These are phyloP conservation scores for Caenorhabditis angaria DNA, from an alignment of 2,888 invertebrate genomes.

Conservation along the genomic window DNA sequence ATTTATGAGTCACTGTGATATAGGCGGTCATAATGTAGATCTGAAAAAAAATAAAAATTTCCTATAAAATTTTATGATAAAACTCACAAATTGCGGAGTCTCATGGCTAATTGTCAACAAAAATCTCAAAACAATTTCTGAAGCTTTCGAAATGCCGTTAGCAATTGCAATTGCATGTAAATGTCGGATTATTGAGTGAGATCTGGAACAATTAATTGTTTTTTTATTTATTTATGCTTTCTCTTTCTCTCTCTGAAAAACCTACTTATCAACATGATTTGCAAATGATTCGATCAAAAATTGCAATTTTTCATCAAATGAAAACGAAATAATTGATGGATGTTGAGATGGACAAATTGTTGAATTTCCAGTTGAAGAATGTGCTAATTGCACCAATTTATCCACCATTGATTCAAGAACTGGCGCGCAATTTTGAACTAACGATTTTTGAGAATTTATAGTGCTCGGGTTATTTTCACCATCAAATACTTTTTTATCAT, in stretches of 20 bases:
- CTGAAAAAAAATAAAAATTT: conserved; percentile 15
- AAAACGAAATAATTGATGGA: conserved; percentile 33
- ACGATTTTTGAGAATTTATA: background rate
- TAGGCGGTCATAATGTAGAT: conserved; percentile 22
- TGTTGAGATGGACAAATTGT: conserved; percentile 24
- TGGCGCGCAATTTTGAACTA: conserved; percentile 12
- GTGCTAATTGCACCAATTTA: conserved; percentile 21
- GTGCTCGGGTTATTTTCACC: conserved; percentile 24
- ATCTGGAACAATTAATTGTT: conserved; percentile 17
- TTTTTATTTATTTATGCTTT: background rate
- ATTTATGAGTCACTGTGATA: conserved; percentile 12
- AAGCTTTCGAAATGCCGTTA: conserved; percentile 42
- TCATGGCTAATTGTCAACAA: conserved; percentile 11
- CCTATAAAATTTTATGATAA: background rate
- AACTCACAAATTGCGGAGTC: conserved; percentile 12
- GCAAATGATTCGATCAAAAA: conserved; percentile 40
- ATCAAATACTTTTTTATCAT: conserved; percentile 19
- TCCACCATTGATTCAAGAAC: conserved; percentile 24
- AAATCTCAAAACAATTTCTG: conserved; percentile 51
- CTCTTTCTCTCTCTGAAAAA: background rate
- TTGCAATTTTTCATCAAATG: conserved; percentile 37
- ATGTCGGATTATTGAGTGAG: conserved; percentile 39
- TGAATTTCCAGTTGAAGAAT: conserved; percentile 11
- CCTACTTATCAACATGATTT: conserved; percentile 12
- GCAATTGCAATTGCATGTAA: conserved; percentile 52